A percentile compares a stretch with the other conserved stretches of the same genome.
Conservation (phyloP, 2,113 vertebrate species). For the Campylomormyrus tamandua region DNA sequence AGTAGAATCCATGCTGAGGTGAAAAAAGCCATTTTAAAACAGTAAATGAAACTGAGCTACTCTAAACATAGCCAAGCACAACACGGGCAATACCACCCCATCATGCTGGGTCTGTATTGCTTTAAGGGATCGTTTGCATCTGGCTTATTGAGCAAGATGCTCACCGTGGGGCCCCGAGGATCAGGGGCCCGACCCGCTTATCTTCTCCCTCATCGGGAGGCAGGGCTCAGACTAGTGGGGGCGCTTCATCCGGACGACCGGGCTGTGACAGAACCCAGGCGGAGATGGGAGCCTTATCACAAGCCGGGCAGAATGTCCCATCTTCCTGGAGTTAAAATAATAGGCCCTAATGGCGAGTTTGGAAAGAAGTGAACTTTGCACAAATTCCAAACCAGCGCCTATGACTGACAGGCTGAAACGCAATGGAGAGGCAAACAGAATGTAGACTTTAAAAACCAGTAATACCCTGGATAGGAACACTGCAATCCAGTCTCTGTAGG, state of each 20-base stretch:
- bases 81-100: slow-evolving; percentile 34
- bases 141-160: slow-evolving; percentile 50
- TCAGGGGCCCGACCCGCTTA: slow-evolving; percentile 44
- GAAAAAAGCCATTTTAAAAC: slow-evolving; percentile 47
- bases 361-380: slow-evolving; percentile 35
- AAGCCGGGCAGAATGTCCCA: slow-evolving; percentile 9
- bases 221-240: slow-evolving; percentile 34
- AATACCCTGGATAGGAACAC: not conserved
- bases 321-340: slow-evolving; percentile 31
- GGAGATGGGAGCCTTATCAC: slow-evolving; percentile 14
- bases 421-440: slow-evolving; percentile 15
- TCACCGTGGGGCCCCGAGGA: slow-evolving; percentile 37
- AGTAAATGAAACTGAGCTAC: slow-evolving; percentile 41
- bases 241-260: slow-evolving; percentile 23
- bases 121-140: slow-evolving; percentile 58
- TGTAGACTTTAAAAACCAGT: not conserved
- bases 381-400: slow-evolving; percentile 16
- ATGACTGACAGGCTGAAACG: not conserved
- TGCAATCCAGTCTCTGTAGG: not conserved
- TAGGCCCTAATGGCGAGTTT: slow-evolving; percentile 27
- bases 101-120: slow-evolving; percentile 38
- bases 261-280: slow-evolving; percentile 2
- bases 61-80: slow-evolving; percentile 44
- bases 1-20: slow-evolving; percentile 39
- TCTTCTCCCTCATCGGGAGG: slow-evolving; percentile 41